Evolutionary conservation across 2,113 vertebrate species (phyloP), one percentile per base, ranked within the genome.

Genomic region (Hepsetus odoe): DNA sequence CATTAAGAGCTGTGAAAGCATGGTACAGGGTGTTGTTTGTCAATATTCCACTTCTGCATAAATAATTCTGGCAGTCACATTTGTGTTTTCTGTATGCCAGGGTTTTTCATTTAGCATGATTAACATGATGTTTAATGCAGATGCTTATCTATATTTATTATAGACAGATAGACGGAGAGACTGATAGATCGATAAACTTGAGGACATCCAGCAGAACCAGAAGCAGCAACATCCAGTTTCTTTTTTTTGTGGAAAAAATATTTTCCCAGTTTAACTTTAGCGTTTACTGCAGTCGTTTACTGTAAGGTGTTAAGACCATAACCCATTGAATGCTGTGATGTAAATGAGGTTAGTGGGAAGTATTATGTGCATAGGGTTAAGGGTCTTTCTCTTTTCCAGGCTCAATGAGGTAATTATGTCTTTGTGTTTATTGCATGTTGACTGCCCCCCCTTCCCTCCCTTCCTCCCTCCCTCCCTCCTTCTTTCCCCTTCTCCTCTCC

Each of bases 331-430:
- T 70, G 28, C 74, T 69, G 30, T 69, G 40, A 51, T 53, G 76
- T 56, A 85, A 85, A 85, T 84, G 69, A 83, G 77, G 76, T 53
- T 33, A 82, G 74, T 84, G 73, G 65, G 68, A 78, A 85, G 86
- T 79, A 86, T 30, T 78, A 58, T 86, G 78, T 88, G 81, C 80
- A 76, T 44, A 28, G 79, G 89, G 90, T 91, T 85, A 84, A 88
- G 90, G 90, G 91, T 78, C 89, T 87, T 72, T 89, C 84, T 90
- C 88, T 90, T 90, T 88, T 87, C 88, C 86, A 86, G 84, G 81
- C 85, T 82, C 85, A 78, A 80, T 88, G 88, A 94, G 88, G 91
- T 92, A 92, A 93, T 92, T 93, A 91, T 89, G 87, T 92, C 88
- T 93, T 92, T 91, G 87, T 92, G 91, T 93, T 93, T 92, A 91